phyloP scores from a whole-genome alignment of 2,797 vertebrate species.

The Pseudochirops corinnae region DNA sequence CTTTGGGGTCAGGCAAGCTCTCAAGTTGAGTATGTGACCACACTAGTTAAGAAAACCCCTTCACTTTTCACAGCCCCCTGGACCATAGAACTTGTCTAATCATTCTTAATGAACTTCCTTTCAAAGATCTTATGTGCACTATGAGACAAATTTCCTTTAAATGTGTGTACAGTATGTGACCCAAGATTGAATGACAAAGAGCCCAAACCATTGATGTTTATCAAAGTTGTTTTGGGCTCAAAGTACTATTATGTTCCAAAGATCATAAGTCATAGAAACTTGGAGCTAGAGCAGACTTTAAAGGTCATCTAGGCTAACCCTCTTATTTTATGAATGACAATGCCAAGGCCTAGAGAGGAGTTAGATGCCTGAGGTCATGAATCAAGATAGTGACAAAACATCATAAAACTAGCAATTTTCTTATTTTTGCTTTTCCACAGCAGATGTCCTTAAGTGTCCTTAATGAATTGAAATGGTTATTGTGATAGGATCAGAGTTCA shows the following conservation, averaged over 20 bases:
- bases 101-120: neutral
- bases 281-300: neutral
- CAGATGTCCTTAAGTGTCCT: neutral
- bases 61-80: neutral
- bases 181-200: neutral
- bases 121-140: neutral
- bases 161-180: neutral
- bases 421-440: neutral
- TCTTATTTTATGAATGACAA: neutral
- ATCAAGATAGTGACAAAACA: neutral
- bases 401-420: neutral
- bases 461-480: neutral
- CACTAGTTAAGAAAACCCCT: neutral
- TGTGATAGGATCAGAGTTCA: neutral
- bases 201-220: neutral
- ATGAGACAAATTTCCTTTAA: neutral
- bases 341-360: neutral
- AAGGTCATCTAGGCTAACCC: neutral
- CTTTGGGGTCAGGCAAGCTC: neutral
- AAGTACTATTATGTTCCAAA: neutral
- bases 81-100: neutral
- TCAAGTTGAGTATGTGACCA: neutral
- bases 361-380: neutral
- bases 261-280: neutral
- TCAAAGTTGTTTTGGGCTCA: neutral